Conservation (phyloP, 1,140 invertebrate genomes). For the Drosophila tsacasi region DNA sequence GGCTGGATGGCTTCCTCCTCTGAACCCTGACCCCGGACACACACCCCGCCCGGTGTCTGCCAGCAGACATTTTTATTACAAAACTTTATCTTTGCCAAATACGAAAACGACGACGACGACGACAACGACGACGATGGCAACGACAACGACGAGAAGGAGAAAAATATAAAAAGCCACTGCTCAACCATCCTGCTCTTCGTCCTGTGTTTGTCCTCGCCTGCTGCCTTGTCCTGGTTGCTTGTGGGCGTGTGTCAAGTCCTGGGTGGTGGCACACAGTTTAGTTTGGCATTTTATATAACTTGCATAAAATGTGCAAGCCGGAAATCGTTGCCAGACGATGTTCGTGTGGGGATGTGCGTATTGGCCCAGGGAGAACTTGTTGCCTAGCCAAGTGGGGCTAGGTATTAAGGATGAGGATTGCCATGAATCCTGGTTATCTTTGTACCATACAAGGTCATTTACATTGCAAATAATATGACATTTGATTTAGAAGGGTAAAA, state of each 20-base stretch:
- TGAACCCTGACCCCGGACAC: conserved; percentile 18
- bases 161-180: conserved; percentile 61
- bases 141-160: conserved; percentile 26
- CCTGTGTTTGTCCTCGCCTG: conserved; percentile 10
- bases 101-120: conserved; percentile 61
- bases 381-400: conserved; percentile 17
- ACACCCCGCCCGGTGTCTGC: conserved; percentile 43
- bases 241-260: conserved; percentile 4
- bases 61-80: conserved; percentile 82
- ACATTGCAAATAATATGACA: conserved; percentile 6
- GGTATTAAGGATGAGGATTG: background rate
- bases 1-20: conserved; percentile 38
- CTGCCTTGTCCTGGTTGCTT: background rate
- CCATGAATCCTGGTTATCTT: conserved; percentile 5
- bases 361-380: conserved; percentile 50
- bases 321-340: conserved; percentile 30
- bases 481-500: background rate
- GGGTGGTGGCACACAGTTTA: conserved; percentile 49
- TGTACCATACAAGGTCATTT: background rate
- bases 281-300: conserved; percentile 73
- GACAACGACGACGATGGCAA: conserved; percentile 18
- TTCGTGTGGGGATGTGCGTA: conserved; percentile 56
- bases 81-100: conserved; percentile 84
- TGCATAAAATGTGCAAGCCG: conserved; percentile 75
- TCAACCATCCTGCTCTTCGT: conserved; percentile 9